Evolutionary conservation across 2,888 invertebrate genomes (phyloP).

Genomic region (Dicyrtoma fusca): DNA sequence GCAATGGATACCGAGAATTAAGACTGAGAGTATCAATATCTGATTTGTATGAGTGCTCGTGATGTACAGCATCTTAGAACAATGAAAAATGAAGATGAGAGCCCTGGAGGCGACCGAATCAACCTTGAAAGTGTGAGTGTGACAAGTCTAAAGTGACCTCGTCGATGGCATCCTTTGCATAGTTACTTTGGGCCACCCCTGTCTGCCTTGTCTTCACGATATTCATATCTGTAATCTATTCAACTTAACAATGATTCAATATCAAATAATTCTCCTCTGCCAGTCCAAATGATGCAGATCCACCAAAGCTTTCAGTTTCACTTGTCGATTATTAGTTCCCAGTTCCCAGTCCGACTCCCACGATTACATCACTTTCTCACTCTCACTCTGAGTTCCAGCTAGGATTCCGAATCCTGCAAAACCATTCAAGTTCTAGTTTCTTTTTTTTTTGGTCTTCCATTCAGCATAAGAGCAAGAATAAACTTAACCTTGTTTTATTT

Average conservation of each 20-base stretch:
- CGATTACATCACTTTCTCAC: too few species aligned
- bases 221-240: background rate
- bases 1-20: too few species aligned
- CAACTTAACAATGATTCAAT: background rate
- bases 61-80: conserved; percentile 1
- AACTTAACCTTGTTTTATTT: too few species aligned
- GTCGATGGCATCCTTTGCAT: conserved; percentile 14
- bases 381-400: too few species aligned
- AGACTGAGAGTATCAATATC: background rate
- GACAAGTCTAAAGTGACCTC: conserved; percentile 28
- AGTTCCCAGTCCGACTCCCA: too few species aligned
- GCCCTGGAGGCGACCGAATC: conserved; percentile 35
- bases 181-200: background rate
- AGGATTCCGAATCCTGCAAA: too few species aligned
- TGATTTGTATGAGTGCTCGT: too few species aligned
- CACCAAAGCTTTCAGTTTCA: too few species aligned
- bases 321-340: too few species aligned
- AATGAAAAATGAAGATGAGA: conserved; percentile 25
- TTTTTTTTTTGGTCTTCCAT: too few species aligned
- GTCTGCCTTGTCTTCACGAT: background rate
- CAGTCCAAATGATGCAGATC: background rate
- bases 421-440: too few species aligned
- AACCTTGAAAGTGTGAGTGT: conserved; percentile 36
- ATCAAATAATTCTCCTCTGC: background rate
- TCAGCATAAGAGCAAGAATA: too few species aligned